Evolutionary conservation across 2,797 vertebrate species (phyloP).

Genomic region (Urophycis tenuis): DNA sequence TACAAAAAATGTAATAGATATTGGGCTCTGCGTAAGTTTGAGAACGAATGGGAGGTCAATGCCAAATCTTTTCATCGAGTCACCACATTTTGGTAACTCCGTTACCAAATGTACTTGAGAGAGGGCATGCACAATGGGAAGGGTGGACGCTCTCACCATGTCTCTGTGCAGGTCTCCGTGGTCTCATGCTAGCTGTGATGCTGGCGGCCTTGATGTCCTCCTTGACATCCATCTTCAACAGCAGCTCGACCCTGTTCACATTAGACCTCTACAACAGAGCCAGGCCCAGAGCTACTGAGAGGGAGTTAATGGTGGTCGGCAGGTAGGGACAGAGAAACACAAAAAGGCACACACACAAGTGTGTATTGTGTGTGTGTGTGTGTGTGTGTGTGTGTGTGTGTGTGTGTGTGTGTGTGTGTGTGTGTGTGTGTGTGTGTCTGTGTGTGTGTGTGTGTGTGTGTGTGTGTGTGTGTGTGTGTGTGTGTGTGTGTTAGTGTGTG

Average conservation of each 20-base stretch:
- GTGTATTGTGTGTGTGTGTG: no score
- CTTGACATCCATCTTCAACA: constrained; percentile 95
- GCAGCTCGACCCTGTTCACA: constrained; percentile 89
- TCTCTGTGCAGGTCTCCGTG: constrained; percentile 79
- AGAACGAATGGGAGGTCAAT: no score
- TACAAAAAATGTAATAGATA: neutral
- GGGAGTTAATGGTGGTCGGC: constrained; percentile 89
- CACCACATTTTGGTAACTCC: neutral
- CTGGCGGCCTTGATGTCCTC: constrained; percentile 94
- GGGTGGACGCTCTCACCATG: neutral
- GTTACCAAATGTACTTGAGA: neutral
- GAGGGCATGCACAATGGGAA: neutral
- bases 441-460: no score
- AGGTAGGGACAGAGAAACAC: constrained; percentile 62
- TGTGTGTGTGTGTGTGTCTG: no score
- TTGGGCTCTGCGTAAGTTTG: neutral
- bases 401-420: no score
- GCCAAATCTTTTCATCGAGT: neutral
- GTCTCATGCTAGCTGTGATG: constrained; percentile 92
- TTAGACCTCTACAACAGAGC: constrained; percentile 84
- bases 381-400: no score
- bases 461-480: no score
- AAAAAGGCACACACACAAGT: neutral
- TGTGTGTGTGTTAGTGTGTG: neutral
- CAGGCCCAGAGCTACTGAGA: constrained; percentile 73